Evolutionary conservation across 2,113 vertebrate species (phyloP).

Genomic region (Neolamprologus toae): DNA sequence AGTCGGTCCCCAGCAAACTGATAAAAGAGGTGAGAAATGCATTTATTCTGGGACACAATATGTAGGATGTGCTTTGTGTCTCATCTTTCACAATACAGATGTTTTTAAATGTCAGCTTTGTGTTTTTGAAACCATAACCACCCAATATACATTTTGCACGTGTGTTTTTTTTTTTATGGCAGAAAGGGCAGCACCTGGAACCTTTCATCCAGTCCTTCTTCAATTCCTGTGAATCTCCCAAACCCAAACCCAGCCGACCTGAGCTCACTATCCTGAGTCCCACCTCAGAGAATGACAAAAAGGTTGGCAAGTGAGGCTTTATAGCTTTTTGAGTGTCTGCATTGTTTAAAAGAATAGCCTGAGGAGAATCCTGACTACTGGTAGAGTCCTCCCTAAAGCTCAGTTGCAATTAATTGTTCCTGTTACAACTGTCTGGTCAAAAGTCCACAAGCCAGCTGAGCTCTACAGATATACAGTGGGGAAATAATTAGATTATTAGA

Average conservation of each 20-base stretch:
- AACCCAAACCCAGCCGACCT: constrained; percentile 92
- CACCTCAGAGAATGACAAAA: constrained; percentile 95
- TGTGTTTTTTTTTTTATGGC: not conserved
- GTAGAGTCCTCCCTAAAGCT: not conserved
- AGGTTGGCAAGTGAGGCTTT: constrained; percentile 68
- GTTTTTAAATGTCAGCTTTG: not conserved
- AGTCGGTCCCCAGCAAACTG: constrained; percentile 94
- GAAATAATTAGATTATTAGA: not conserved
- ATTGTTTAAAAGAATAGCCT: not conserved
- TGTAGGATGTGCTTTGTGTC: not conserved
- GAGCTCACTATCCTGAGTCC: constrained; percentile 96
- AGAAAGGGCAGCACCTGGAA: constrained; percentile 98
- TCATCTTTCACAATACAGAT: not conserved
- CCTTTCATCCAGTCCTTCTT: constrained; percentile 95
- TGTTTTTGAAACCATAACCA: not conserved
- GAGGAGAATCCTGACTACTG: not conserved
- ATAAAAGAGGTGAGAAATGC: constrained; percentile 86
- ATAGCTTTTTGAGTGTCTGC: not conserved
- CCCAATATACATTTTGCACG: not conserved
- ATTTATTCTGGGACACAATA: not conserved
- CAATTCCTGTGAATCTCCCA: constrained; percentile 95
- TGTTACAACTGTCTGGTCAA: not conserved
- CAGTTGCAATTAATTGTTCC: not conserved
- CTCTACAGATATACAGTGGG: not conserved
- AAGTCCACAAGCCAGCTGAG: not conserved